Evolutionary conservation across 1,140 invertebrate genomes (phyloP), one percentile per base, ranked within the genome.

Genomic region (Drosophila takahashii): DNA sequence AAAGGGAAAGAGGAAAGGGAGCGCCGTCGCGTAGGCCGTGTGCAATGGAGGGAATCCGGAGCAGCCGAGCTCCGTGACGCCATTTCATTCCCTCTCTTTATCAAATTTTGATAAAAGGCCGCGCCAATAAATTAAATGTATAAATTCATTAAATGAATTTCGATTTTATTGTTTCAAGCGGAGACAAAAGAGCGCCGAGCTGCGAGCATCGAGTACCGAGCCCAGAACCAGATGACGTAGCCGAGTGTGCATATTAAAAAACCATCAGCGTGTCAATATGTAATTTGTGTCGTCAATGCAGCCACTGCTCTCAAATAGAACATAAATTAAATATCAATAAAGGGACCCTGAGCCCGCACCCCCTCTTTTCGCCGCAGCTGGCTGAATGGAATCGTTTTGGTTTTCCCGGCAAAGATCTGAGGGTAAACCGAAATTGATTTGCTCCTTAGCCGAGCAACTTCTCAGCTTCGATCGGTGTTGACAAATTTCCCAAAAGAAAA

Each of bases 301-400:
- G 32, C 56, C 50, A 18, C 51, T 51, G 26, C 42, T 48, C 53
- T 58, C 78, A 87, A 85, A 87, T 89, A 83, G 77, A 73, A 79
- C 61, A 87, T 87, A 87, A 87, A 87, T 87, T 87, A 87, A 87
- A 87, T 87, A 87, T 87, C 84, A 87, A 84, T 87, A 77, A 87
- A 86, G 66, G 57, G 48, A 22, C 22, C n/a, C 6, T 5, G 27
- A 7, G n/a, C 36, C 45, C 22, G 37, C 16, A 8, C 27, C 29
- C 27, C 11, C 27, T 10, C 4, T 26, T 27, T 9, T 13, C 16
- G 32, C 71, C 50, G 39, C 72, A 66, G 57, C 39, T 48, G 52
- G 59, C 67, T 34, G 13, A 22, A 22, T 22, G 22, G 22, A 22
- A 22, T 22, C 22, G 22, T 22, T 11, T 36, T 27, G 26, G 51